Evolutionary conservation across 2,113 vertebrate species (phyloP), one percentile per base, ranked within the genome.

Genomic region (Melanotaenia duboulayi): DNA sequence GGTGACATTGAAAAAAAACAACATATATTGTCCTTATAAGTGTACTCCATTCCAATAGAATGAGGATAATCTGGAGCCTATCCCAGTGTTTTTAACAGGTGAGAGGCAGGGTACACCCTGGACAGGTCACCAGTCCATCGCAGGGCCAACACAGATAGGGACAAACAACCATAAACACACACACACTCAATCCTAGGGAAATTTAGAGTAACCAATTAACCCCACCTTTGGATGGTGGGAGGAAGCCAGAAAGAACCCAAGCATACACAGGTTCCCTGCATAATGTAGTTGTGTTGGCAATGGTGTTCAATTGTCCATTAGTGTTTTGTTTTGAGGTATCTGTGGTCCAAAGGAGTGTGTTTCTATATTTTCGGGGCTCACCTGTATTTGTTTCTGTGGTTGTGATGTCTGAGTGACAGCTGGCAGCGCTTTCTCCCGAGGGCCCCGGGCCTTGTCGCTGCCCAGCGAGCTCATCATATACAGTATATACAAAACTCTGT

Each of bases 401-500:
- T 97, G 97, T 66, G 94, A 82, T 63, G 93, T 80, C 69, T 97
- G 96, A 89, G 94, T 82, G 40, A 91, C 52, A 92, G 96, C 89
- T 89, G 96, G 95, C 60, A 96, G 96, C 62, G 58, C 87, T 94
- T 97, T 99, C 86, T 99, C 97, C 93, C 96, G 94, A 96, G 96
- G 93, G 90, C 95, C 95, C 94, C 95, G 95, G 93, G 94, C 93
- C 89, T 96, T 96, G 82, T 98, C 96, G 92, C 91, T 85, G 94
- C 95, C 96, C 95, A 98, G 93, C 1, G 96, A 97, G 93, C 96
- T 98, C 97, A 99, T 99, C 96, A 97, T 98, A 96, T 96, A 97
- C 95, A 97, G 96, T 97, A 98, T 98, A 97, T 98, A 99, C 96
- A 98, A 97, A 98, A 96, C 94, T 97, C 94, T 73, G 96, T 97